These are phyloP conservation scores for Dasyurus viverrinus DNA, from an alignment of 2,113 vertebrate species.

Conservation along the genomic window DNA sequence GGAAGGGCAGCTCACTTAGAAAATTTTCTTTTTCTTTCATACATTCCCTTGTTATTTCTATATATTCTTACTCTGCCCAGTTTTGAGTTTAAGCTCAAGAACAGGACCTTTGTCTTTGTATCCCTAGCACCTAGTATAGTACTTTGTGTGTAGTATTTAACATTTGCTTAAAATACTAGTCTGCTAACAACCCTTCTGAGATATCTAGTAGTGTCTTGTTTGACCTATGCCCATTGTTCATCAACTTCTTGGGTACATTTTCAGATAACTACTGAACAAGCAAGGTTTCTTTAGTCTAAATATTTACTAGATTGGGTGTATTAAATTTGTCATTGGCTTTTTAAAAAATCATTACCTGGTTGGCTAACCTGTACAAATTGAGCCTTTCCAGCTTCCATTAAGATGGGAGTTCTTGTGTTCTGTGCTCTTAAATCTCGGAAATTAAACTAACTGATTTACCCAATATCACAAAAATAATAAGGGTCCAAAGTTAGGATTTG, in stretches of 20 bases:
- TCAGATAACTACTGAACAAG: not conserved
- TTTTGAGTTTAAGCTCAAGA: not conserved
- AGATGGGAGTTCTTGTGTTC: not conserved
- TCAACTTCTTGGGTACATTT: not conserved
- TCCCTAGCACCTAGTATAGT: not conserved
- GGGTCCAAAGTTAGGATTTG: not conserved
- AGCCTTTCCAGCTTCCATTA: not conserved
- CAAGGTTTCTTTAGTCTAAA: not conserved
- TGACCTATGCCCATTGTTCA: not conserved
- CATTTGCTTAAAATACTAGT: not conserved
- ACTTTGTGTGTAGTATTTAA: not conserved
- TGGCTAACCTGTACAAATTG: not conserved
- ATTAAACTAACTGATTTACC: not conserved
- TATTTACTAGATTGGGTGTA: not conserved
- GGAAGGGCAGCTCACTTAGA: not conserved
- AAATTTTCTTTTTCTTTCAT: not conserved
- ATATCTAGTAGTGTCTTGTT: not conserved
- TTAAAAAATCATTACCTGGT: not conserved
- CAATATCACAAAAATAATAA: too few species aligned
- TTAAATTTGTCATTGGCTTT: not conserved
- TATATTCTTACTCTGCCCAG: not conserved
- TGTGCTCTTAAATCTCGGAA: not conserved
- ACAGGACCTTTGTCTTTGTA: not conserved
- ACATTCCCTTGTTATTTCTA: not conserved
- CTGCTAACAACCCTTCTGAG: not conserved